These are phyloP conservation scores for Gymnorhina tibicen DNA, from an alignment of 2,113 vertebrate genomes.

Conservation along the genomic window DNA sequence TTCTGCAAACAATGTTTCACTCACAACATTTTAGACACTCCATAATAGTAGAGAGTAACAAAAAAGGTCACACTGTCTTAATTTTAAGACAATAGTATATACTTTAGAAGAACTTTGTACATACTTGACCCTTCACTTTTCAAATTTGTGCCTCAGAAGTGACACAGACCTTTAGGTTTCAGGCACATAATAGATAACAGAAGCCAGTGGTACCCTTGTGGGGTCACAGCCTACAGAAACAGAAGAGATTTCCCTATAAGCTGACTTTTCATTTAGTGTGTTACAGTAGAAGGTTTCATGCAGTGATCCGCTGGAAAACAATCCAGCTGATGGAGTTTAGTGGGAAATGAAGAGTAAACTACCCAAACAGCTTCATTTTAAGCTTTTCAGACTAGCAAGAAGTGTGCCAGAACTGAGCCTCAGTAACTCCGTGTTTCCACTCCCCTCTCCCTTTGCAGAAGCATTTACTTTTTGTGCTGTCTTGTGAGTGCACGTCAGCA, in stretches of 20 bases:
- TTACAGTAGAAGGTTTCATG: background rate
- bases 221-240: background rate
- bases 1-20: background rate
- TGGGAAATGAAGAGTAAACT: background rate
- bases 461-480: background rate
- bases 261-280: background rate
- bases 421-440: background rate
- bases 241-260: background rate
- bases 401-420: fast-evolving
- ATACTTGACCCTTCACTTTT: background rate
- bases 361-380: background rate
- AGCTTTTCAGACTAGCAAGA: background rate
- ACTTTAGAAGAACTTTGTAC: background rate
- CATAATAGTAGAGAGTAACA: background rate
- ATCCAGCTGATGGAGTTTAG: background rate
- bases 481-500: background rate
- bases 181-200: background rate
- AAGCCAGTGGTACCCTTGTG: background rate
- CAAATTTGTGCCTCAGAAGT: background rate
- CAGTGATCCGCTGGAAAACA: background rate
- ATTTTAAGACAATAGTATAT: background rate
- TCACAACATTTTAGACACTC: background rate
- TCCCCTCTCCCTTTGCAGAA: background rate
- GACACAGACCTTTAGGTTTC: background rate
- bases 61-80: background rate